Base-by-base conservation (phyloP, 2,113 vertebrate species). In the Embiotoca jacksoni region DNA sequence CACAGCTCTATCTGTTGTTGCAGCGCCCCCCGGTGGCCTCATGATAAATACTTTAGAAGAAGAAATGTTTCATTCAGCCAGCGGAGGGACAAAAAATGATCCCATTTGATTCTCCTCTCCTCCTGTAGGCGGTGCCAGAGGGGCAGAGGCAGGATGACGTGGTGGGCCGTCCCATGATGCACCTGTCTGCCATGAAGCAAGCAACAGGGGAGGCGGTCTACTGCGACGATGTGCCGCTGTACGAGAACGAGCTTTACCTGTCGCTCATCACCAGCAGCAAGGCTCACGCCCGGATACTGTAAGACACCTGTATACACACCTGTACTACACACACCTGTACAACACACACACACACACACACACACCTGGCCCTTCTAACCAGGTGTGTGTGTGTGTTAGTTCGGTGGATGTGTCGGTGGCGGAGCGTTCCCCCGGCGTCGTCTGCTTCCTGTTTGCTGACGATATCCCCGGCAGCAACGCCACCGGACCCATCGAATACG, bases 131-230 rank as follows among this genome's bases (percentile, higher is more conserved):
- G 23, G 96, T 99, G 53, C 97, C 97, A 14, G 76, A 88, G 39
- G 95, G 94, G n/a, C 96, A 96, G 88, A 82, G 66, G 0, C 61
- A 89, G 47, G 95, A 96, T 0, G 97, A 99, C 55, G 93, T 91
- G 52, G 94, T 99, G 52, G 98, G 98, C 7, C 93, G 94, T 57
- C 97, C 98, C 33, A 44, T 99, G 73, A 92, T 97, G 89, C 98
- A 99, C 1, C 91, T 99, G 63, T 94, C 97, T 0, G 96, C 97
- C 0, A 57, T 93, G 88, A 96, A 97, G 85, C 98, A 99, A 83
- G 96, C 97, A 2, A 96, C 96, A 0, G 98, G 98, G 3, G 97
- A 99, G 81, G 98, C 98, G 0, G 78, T 98, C 56, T 99, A 98
- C 92, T 99, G 97, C 0, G 97, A 99, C 0, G 98, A 99, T 78